Percentiles rank a stretch among this genome's conserved stretches.
These are phyloP conservation scores for Geopemphigus sp. DNA, from an alignment of 1,140 invertebrate genomes.

Conservation along the genomic window DNA sequence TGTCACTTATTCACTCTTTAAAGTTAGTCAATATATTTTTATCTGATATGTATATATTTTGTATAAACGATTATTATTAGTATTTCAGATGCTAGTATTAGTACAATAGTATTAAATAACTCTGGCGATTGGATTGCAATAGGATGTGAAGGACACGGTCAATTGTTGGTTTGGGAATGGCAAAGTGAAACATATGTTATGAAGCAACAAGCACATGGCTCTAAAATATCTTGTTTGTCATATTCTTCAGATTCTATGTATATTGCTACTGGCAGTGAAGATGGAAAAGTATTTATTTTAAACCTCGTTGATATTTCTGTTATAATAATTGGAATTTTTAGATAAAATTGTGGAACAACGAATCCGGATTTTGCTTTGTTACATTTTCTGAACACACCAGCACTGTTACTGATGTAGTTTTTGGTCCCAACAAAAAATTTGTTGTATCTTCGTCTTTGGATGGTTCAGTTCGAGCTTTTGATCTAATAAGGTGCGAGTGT, in stretches of 20 bases:
- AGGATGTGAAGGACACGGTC: slow-evolving; percentile 79
- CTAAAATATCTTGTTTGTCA: slow-evolving; percentile 80
- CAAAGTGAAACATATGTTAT: slow-evolving; percentile 97
- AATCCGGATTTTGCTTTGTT: slow-evolving; percentile 88
- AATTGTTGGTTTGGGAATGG: slow-evolving; percentile 98
- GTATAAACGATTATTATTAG: slow-evolving; percentile 57
- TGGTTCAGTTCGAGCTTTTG: slow-evolving; percentile 93
- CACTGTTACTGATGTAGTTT: slow-evolving; percentile 75
- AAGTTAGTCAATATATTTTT: slow-evolving; percentile 57
- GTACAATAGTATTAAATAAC: slow-evolving; percentile 75
- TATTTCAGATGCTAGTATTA: slow-evolving; percentile 77
- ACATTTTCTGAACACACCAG: slow-evolving; percentile 90
- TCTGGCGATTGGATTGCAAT: slow-evolving; percentile 94
- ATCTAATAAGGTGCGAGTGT: slow-evolving; percentile 69
- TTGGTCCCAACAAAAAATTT: slow-evolving; percentile 88
- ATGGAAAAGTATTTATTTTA: slow-evolving; percentile 72
- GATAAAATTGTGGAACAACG: slow-evolving; percentile 92
- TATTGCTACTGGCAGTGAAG: slow-evolving; percentile 89
- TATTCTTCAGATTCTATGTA: slow-evolving; percentile 91
- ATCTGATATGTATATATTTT: slow-evolving; percentile 40
- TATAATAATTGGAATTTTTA: slow-evolving; percentile 53
- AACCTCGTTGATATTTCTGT: neutral
- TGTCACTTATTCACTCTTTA: slow-evolving; percentile 87
- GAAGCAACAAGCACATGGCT: slow-evolving; percentile 94
- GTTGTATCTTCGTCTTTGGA: slow-evolving; percentile 87